Percentiles rank a stretch among this genome's conserved stretches.
These are phyloP conservation scores for Andrena camellia DNA, from an alignment of 2,888 invertebrate species.

Conservation along the genomic window DNA sequence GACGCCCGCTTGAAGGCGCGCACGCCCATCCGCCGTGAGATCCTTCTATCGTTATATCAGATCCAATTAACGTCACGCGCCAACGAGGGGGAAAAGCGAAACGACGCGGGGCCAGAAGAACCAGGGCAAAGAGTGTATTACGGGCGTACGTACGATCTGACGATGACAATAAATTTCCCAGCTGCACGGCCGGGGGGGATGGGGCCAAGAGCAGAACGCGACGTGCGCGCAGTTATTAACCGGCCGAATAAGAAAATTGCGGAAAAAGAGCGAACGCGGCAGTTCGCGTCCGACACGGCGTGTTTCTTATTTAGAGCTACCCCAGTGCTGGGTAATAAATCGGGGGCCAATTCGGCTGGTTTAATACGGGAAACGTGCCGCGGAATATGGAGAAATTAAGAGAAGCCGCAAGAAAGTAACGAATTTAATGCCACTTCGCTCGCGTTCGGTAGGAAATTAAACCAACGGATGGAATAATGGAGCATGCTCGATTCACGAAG, in stretches of 20 bases:
- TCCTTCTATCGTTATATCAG: slow-evolving; percentile 39
- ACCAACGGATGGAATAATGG: too few relatives aligned
- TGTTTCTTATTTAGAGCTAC: slow-evolving; percentile 2
- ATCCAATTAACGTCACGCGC: slow-evolving; percentile 63
- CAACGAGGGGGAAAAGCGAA: background rate
- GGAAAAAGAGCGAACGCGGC: slow-evolving; percentile 26
- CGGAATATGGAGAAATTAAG: too few relatives aligned
- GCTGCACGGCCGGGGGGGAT: background rate
- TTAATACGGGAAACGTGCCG: background rate
- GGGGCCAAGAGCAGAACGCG: background rate
- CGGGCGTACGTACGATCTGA: slow-evolving; percentile 34
- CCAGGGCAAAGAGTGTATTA: slow-evolving; percentile 35
- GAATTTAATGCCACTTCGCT: too few relatives aligned
- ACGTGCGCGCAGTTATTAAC: slow-evolving; percentile 37
- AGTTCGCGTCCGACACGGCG: background rate
- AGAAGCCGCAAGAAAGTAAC: too few relatives aligned
- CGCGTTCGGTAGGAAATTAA: too few relatives aligned
- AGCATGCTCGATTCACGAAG: too few relatives aligned
- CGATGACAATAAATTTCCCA: slow-evolving; percentile 45
- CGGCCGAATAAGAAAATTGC: slow-evolving; percentile 3
- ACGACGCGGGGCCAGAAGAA: background rate
- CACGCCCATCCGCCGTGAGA: background rate
- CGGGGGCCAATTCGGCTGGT: background rate
- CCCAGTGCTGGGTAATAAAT: slow-evolving; percentile 8
- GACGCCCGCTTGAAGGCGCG: background rate